Evolutionary conservation across 1,140 invertebrate genomes (phyloP), one percentile per base, ranked within the genome.

Genomic region (Macrocentrus cingulum): DNA sequence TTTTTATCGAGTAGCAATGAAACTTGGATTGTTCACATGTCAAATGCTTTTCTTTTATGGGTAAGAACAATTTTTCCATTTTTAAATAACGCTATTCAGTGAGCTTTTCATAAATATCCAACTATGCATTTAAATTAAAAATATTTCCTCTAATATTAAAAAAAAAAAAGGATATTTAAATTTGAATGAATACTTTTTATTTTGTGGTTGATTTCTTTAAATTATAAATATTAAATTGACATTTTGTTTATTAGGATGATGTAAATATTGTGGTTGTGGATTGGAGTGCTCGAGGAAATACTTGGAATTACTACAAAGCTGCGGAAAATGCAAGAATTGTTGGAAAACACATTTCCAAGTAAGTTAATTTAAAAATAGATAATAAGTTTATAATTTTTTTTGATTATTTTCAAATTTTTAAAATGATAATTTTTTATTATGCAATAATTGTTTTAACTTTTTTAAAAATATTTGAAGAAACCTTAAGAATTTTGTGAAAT

Each of bases 251-350:
- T n/a, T 50, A 85, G 83, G 75, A 57, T 0, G 81, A 85, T 55
- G 77, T 83, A 9, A 85, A 85, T 55, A 77, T 85, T 0, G 78
- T 85, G 6, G 72, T 78, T 0, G 82, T 83, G 8, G 84, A 85
- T 59, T 85, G 84, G 84, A 83, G 83, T 45, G 73, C 71, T 7
- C 82, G 82, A 0, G 79, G 83, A 7, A 82, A 83, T 32, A 84
- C 82, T 0, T 83, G 80, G 77, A 84, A 84, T 70, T 85, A 85
- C 53, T 83, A 83, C 67, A 76, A 80, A 59, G 84, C 84, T 0
- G 84, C 82, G 0, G 77, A 82, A 5, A 84, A 85, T 59, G 84
- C 84, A 0, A 72, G 76, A 49, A 70, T 76, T 15, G 82, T 83
- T 7, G 83, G 83, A 39, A 72, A 77, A 6, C 80, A 81, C 64